phyloP scores from a whole-genome alignment of 1,140 invertebrate genomes.

The Ceratina japonica region DNA sequence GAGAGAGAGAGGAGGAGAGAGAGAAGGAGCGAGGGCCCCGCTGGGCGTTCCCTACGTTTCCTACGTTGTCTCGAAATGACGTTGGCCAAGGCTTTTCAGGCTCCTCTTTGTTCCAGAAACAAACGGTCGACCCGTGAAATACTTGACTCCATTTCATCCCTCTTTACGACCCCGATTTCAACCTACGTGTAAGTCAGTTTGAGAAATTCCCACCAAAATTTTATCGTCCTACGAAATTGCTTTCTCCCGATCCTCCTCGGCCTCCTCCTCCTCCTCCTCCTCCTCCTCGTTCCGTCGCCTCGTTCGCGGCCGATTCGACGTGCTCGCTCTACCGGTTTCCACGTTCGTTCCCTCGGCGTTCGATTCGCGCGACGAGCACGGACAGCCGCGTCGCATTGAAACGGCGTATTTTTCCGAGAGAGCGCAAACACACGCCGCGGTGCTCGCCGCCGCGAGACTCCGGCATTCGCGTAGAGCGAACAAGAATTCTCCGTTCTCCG shows the following conservation, averaged over 20 bases:
- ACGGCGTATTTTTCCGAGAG: too few species aligned
- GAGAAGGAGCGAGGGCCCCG: too few species aligned
- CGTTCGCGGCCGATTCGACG: not conserved
- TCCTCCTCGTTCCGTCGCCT: too few species aligned
- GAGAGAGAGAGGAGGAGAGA: too few species aligned
- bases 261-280: too few species aligned
- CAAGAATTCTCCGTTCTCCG: too few species aligned
- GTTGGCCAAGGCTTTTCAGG: slow-evolving; percentile 44
- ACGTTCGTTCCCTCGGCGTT: not conserved
- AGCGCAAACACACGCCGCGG: too few species aligned
- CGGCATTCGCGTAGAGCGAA: too few species aligned
- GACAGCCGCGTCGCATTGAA: too few species aligned
- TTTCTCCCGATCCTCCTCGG: not conserved
- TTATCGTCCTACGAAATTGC: slow-evolving; percentile 54
- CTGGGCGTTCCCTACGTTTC: slow-evolving; percentile 16
- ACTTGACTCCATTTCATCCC: slow-evolving; percentile 51
- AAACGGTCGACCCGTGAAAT: slow-evolving; percentile 54
- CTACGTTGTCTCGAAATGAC: slow-evolving; percentile 46
- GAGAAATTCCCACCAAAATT: slow-evolving; percentile 59
- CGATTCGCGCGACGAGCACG: not conserved
- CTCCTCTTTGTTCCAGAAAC: slow-evolving; percentile 49
- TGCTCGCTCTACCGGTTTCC: not conserved
- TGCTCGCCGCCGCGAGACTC: too few species aligned
- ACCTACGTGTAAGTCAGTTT: slow-evolving; percentile 34
- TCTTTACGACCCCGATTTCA: slow-evolving; percentile 52